Conservation (phyloP, 2,888 invertebrate genomes). For the Oxytorus armatus region DNA sequence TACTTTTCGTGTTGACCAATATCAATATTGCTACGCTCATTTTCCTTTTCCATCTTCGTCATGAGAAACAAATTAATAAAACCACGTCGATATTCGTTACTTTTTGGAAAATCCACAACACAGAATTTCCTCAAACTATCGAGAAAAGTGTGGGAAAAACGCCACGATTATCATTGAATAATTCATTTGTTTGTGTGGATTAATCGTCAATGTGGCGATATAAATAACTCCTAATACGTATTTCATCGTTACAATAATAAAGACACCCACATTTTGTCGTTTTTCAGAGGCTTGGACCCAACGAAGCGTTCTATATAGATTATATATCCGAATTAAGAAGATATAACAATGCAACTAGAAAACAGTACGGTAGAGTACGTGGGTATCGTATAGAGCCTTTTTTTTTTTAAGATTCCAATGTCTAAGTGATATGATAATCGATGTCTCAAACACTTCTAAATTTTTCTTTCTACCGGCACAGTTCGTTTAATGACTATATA, state of each 20-base stretch:
- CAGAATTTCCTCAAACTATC: not conserved
- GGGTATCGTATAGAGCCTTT: conserved; percentile 11
- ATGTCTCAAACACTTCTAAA: conserved; percentile 47
- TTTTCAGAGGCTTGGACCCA: not conserved
- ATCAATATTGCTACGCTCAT: not conserved
- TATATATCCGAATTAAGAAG: conserved; percentile 41
- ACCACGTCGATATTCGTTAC: not conserved
- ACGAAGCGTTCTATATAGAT: conserved; percentile 19
- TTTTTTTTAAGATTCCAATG: conserved; percentile 28
- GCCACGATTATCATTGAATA: not conserved
- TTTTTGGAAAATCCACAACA: not conserved
- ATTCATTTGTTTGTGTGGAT: conserved; percentile 4
- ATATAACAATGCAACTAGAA: conserved; percentile 25
- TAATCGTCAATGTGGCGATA: conserved; percentile 5
- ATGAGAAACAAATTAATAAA: not conserved
- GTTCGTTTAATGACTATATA: conserved; percentile 4
- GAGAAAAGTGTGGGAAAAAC: not conserved
- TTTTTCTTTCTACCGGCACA: conserved; percentile 22
- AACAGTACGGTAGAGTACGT: conserved; percentile 29
- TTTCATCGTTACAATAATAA: not conserved
- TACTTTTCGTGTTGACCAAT: not conserved
- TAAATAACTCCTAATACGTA: conserved; percentile 15
- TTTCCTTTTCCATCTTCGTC: no score
- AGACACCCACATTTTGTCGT: not conserved
- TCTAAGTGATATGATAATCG: conserved; percentile 60